Evolutionary conservation across 2,797 vertebrate species (phyloP), one percentile per base, ranked within the genome.

Genomic region (Furcifer pardalis): DNA sequence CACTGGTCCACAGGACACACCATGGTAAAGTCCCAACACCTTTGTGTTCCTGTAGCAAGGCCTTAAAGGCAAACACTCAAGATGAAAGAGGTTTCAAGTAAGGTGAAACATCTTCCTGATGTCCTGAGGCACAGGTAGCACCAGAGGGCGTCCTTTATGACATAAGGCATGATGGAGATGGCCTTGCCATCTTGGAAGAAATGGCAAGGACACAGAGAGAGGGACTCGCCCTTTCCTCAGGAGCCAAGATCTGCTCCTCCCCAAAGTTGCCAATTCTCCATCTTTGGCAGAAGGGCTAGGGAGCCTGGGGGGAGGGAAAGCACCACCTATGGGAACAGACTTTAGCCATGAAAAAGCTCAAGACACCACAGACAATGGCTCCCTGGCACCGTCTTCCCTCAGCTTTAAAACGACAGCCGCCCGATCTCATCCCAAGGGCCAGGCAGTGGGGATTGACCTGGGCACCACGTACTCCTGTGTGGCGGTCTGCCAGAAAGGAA

Each of bases 401-500:
- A 6, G 1, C 10, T 1, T 32, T 19, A 84, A 76, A 12, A 40
- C 25, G 30, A 87, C 79, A 52, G 12, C 3, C 12, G 75, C 49
- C 72, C 91, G 91, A 84, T 68, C 89, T 68, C 7, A 77, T 32
- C 35, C 91, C 68, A 95, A 92, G 60, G 91, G 91, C 30, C 89
- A 21, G 1, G 94, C 93, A 1, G 92, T 94, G 0, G 92, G 93
- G 73, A 94, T 94, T 0, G 93, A 94, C 81, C 73, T 94, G 66
- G 94, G 94, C 60, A 94, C 93, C 86, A 94, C 93, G 1, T 92
- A 92, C 49, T 94, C 94, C 0, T 93, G 93, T 0, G 91, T 94
- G 69, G 94, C 93, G 0, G 87, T 94, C 68, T 92, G 95, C 85
- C 92, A 92, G n/a, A 92, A 94, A 0, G 93, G 95, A 73, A 95